Evolutionary conservation across 2,113 vertebrate genomes (phyloP), one percentile per base, ranked within the genome.

Genomic region (Hyperopisus bebe): DNA sequence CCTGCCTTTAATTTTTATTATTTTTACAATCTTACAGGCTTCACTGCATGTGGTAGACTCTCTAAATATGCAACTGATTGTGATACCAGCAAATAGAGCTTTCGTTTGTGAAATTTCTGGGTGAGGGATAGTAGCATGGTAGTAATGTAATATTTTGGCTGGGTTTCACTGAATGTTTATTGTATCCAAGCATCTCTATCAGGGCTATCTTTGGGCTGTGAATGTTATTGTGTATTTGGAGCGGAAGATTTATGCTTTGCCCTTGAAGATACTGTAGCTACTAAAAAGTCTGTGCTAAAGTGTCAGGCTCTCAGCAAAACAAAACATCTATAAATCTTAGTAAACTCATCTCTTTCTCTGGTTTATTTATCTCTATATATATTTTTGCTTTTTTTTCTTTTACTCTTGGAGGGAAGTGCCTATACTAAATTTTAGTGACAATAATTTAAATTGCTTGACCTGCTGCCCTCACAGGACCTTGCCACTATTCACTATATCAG

Each of bases 361-460:
- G n/a, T 31, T 80, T 55, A 24, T 58, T 2, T 87, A 7, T 31
- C 5, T 86, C 1, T n/a, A 0, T 51, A 4, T 51, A 3, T 53
- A 27, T 51, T 17, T 35, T 62, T 27, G 3, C 3, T 27, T 86
- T 83, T 83, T n/a, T 35, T 8, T 24, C 4, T 21, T n/a, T 70
- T 24, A 0, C 2, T 48, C 42, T 85, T 86, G 84, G 48, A 58
- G 66, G 51, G 89, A 90, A 91, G 55, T 19, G n/a, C 83, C 6
- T 39, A 35, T 89, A 88, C 46, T 90, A 88, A 55, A 89, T 90
- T 88, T 90, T 90, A 89, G 89, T 90, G 90, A 90, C 85, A 90
- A 66, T 91, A 90, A 88, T 89, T 90, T 90, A 90, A 55, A 90
- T 90, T 39, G 58, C 31, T 48, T 89, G 87, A 70, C 87, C 91